Evolutionary conservation across 2,797 vertebrate species (phyloP).

Genomic region (Todus mexicanus): DNA sequence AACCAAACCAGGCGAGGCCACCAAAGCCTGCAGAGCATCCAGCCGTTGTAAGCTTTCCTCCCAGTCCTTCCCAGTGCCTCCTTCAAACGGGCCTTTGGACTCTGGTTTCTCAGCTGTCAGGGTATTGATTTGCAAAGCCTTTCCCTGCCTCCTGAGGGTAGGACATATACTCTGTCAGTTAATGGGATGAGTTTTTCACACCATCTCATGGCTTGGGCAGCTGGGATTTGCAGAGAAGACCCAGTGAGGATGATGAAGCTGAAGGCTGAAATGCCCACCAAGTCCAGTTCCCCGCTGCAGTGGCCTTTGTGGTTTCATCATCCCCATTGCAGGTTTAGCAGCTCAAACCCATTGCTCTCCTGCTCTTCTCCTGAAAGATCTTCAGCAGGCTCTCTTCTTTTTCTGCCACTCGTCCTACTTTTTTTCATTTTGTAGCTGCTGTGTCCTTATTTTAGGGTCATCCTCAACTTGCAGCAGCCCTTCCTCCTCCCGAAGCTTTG

Average conservation of each 20-base stretch:
- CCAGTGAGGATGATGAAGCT: neutral
- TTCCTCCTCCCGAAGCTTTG: neutral
- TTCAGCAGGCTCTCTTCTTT: neutral
- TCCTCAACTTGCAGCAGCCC: neutral
- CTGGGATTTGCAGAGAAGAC: neutral
- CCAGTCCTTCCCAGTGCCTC: neutral
- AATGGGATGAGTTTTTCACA: neutral
- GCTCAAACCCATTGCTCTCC: neutral
- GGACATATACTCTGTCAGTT: neutral
- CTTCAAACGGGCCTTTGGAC: neutral
- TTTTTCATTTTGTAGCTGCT: neutral
- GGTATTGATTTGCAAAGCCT: neutral
- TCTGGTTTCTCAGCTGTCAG: neutral
- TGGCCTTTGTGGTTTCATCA: neutral
- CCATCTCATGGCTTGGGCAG: fast-evolving
- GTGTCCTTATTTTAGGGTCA: neutral
- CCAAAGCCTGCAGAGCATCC: neutral
- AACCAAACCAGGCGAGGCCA: neutral
- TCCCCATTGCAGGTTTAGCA: neutral
- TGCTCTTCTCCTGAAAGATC: neutral
- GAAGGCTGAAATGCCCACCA: neutral
- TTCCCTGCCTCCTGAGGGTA: neutral
- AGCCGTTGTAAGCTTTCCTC: neutral
- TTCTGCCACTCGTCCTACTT: neutral
- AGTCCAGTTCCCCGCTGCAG: neutral